A percentile compares a stretch with the other conserved stretches of the same genome.
Conservation (phyloP, 2,113 vertebrate genomes). For the Charina bottae region DNA sequence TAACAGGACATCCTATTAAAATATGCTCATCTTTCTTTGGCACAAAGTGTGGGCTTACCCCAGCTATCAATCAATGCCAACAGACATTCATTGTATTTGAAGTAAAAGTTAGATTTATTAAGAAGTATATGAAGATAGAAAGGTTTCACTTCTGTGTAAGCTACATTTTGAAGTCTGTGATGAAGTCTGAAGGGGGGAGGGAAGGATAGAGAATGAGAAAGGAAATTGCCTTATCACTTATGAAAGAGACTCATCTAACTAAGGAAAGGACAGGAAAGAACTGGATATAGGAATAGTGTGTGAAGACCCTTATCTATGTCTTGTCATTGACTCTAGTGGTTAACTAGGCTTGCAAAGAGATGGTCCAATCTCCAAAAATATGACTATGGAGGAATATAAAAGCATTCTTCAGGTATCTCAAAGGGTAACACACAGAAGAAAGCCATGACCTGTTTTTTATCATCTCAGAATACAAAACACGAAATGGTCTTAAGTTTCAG, state of each 20-base stretch:
- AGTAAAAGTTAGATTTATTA: neutral
- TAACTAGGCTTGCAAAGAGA: neutral
- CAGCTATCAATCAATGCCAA: neutral
- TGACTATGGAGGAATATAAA: neutral
- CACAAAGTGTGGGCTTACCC: neutral
- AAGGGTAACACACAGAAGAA: neutral
- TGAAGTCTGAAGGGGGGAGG: neutral
- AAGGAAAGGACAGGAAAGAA: neutral
- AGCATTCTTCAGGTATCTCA: neutral
- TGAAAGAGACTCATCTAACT: neutral
- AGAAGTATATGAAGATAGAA: neutral
- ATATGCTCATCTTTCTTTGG: neutral
- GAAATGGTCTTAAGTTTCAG: neutral
- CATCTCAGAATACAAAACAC: neutral
- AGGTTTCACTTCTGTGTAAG: neutral
- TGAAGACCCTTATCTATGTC: neutral
- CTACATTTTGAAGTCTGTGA: neutral
- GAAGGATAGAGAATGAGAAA: neutral
- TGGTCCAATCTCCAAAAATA: neutral
- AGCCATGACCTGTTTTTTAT: neutral
- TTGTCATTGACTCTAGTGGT: neutral
- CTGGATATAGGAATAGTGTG: neutral
- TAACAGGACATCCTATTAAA: neutral
- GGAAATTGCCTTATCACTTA: neutral
- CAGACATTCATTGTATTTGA: neutral